Base-by-base conservation (phyloP, 92 coral and sea anemone species). In the Paragorgia papillata region DNA sequence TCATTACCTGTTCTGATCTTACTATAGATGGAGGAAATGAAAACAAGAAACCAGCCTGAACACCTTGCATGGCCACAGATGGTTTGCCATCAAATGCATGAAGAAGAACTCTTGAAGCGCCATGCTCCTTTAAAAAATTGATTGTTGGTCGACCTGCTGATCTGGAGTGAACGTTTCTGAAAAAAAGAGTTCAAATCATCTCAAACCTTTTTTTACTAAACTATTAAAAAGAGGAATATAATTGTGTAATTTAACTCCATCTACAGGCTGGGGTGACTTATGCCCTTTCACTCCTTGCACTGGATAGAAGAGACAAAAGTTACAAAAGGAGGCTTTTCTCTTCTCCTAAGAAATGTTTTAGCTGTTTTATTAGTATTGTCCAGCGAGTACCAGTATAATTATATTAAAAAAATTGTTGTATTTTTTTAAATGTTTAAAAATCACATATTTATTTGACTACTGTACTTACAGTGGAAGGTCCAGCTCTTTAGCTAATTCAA, bases 61-160 rank as follows among this genome's bases (percentile, higher is more conserved):
- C 97, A 5, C 99, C 99, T 57, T 89, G 82, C 69, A 91, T 82
- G 10, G 99, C 99, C n/a, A 91, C 92, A 9, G 99, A 89, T 7
- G 97, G 92, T 28, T 90, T 87, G 0, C 99, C 99, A 80, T 95
- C 99, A 85, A 95, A 95, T 31, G 99, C 99, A 84, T 95, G 99
- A 2, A 95, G 86, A 54, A 91, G 79, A 30, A 90, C 99, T 32
- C 81, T 89, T 78, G 84, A 82, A 51, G 93, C 99, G 18, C 99
- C 97, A 79, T 89, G 86, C 50, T 95, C 95, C 28, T 80, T 92
- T 51, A 95, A 81, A 66, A 95, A 71, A 74, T 85, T 85, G 48
- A 95, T 89, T 6, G 87, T 97, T n/a, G 87, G 97, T 40, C 97
- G 84, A 54, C 99, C 99, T 32, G 99, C 99, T 28, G 99, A 95